These are phyloP conservation scores for Dysdera silvatica DNA, from an alignment of 1,140 invertebrate species.

Conservation along the genomic window DNA sequence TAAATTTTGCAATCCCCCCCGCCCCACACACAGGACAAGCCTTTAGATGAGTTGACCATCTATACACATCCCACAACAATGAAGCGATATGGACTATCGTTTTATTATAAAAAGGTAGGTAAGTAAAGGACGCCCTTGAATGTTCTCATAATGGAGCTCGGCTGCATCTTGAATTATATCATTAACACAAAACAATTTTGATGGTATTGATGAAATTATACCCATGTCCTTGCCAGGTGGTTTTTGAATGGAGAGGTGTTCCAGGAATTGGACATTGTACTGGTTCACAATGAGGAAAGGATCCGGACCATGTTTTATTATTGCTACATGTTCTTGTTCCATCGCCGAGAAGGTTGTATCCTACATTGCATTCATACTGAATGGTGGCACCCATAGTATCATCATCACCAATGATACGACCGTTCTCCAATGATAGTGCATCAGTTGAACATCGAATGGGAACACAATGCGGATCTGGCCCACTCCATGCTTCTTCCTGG, in stretches of 20 bases:
- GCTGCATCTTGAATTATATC: too few species aligned
- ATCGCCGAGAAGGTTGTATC: slow-evolving; percentile 39
- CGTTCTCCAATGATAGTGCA: slow-evolving; percentile 35
- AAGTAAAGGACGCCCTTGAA: too few species aligned
- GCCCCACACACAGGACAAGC: too few species aligned
- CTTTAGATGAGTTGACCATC: too few species aligned
- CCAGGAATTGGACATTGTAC: slow-evolving; percentile 28
- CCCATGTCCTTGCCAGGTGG: slow-evolving; percentile 20
- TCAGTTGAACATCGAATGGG: slow-evolving; percentile 33
- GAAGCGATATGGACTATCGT: too few species aligned
- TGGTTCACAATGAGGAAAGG: slow-evolving; percentile 22
- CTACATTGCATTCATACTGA: slow-evolving; percentile 40
- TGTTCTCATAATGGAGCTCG: too few species aligned
- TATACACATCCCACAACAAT: too few species aligned
- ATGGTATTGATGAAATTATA: too few species aligned
- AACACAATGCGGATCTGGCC: slow-evolving; percentile 36
- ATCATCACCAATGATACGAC: slow-evolving; percentile 33
- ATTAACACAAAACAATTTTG: too few species aligned
- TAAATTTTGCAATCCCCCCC: too few species aligned
- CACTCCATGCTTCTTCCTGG: slow-evolving; percentile 36
- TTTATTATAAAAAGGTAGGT: too few species aligned
- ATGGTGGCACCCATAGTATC: slow-evolving; percentile 33
- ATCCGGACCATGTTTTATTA: slow-evolving; percentile 35
- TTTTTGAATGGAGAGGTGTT: slow-evolving; percentile 16
- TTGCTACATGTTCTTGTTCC: slow-evolving; percentile 33